Conservation (phyloP, 2,113 vertebrate species). For the Ploceus nigricollis region DNA sequence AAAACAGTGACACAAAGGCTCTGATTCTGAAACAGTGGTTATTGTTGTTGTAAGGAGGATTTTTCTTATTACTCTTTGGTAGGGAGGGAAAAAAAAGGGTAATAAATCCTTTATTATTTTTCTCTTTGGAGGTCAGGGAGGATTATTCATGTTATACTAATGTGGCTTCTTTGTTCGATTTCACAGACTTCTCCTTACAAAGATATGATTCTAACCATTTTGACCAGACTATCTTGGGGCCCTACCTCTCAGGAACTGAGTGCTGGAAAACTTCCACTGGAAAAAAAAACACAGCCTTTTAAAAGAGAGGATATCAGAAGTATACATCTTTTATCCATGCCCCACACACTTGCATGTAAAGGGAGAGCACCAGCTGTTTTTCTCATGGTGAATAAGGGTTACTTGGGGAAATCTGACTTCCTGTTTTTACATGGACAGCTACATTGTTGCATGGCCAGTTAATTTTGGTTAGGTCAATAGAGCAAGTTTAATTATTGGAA, state of each 20-base stretch:
- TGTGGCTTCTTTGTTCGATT: slow-evolving; percentile 54
- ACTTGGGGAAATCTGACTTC: slow-evolving; percentile 83
- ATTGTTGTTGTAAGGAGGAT: slow-evolving; percentile 62
- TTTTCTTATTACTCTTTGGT: slow-evolving; percentile 69
- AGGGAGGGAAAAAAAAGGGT: neutral
- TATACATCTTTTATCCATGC: slow-evolving; percentile 76
- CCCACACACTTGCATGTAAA: slow-evolving; percentile 66
- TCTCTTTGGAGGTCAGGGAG: slow-evolving; percentile 45
- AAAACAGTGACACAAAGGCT: slow-evolving; percentile 71
- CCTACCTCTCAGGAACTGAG: slow-evolving; percentile 66
- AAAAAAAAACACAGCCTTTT: slow-evolving; percentile 63
- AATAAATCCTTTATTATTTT: slow-evolving; percentile 63
- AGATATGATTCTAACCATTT: slow-evolving; percentile 66
- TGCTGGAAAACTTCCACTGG: slow-evolving; percentile 68
- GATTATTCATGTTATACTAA: slow-evolving; percentile 62
- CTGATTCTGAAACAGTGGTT: slow-evolving; percentile 68
- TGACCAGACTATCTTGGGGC: slow-evolving; percentile 63
- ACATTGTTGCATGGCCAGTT: slow-evolving; percentile 74
- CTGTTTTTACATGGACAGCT: slow-evolving; percentile 81
- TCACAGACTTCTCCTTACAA: slow-evolving; percentile 56
- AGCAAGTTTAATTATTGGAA: slow-evolving; percentile 77
- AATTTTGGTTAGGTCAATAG: slow-evolving; percentile 78
- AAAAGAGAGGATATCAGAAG: slow-evolving; percentile 76
- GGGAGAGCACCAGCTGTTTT: slow-evolving; percentile 78
- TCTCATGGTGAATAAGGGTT: slow-evolving; percentile 79